Conservation (phyloP, 2,888 invertebrate species). For the Octodonta nipae region DNA sequence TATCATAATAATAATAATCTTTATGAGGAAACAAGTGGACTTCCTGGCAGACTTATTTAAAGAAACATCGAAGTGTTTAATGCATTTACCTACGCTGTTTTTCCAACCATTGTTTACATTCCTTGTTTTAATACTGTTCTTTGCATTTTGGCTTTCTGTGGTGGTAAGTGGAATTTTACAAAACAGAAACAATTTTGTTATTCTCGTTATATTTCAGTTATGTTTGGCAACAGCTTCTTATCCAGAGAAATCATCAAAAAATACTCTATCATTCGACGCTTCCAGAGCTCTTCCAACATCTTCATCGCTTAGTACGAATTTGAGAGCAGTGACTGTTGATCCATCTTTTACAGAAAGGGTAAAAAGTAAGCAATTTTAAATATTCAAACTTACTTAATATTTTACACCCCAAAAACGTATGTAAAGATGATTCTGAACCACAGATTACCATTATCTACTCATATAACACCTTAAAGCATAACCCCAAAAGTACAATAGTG, state of each 20-base stretch:
- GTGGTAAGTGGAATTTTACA: constrained; percentile 45
- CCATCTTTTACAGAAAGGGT: constrained; percentile 20
- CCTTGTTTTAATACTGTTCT: constrained; percentile 60
- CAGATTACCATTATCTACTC: no score
- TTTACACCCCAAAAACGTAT: no score
- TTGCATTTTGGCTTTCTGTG: constrained; percentile 75
- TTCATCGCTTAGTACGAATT: constrained; percentile 6
- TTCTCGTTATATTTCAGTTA: constrained; percentile 41
- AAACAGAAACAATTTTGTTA: constrained; percentile 3
- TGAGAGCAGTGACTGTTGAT: constrained; percentile 13
- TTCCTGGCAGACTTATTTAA: constrained; percentile 75
- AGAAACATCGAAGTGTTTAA: constrained; percentile 79
- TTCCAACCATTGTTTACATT: constrained; percentile 78
- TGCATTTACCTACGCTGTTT: constrained; percentile 70
- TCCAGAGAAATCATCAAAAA: constrained; percentile 32
- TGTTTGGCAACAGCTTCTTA: constrained; percentile 76
- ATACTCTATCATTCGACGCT: no score
- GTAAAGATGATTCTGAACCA: no score
- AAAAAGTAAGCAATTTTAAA: constrained; percentile 18
- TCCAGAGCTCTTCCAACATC: no score
- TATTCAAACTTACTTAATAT: no score
- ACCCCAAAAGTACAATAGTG: no score
- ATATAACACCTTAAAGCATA: no score
- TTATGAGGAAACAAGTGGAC: constrained; percentile 66
- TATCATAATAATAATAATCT: constrained; percentile 57